Conservation (phyloP, 2,797 vertebrate genomes). For the Picus viridis region DNA sequence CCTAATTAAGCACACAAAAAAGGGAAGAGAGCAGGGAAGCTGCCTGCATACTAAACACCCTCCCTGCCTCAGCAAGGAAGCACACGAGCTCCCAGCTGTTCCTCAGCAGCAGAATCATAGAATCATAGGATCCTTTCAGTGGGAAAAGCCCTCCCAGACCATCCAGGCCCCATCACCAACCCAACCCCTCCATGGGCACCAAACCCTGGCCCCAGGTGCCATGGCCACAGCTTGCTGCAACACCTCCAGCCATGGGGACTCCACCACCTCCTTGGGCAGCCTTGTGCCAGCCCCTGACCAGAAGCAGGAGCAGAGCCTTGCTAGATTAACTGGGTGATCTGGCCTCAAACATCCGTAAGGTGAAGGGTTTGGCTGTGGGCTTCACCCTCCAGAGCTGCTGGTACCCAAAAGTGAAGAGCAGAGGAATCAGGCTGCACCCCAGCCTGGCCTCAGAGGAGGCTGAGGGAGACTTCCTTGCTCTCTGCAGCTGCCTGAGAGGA, state of each 20-base stretch:
- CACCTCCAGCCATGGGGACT: too few species aligned
- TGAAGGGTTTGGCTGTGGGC: fast-evolving
- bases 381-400: neutral
- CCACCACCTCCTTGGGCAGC: too few species aligned
- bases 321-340: neutral
- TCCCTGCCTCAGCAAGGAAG: fast-evolving
- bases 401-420: neutral
- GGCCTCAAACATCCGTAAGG: fast-evolving
- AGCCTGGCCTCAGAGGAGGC: too few species aligned
- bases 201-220: too few species aligned
- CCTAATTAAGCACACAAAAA: neutral
- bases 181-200: too few species aligned
- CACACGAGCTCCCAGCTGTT: fast-evolving
- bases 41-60: neutral
- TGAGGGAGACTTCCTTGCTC: too few species aligned
- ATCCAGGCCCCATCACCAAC: too few species aligned
- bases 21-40: neutral
- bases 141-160: too few species aligned
- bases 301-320: neutral
- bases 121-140: too few species aligned
- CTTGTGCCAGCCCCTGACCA: neutral
- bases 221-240: too few species aligned
- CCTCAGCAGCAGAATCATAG: too few species aligned
- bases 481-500: neutral
- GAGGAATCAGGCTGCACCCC: fast-evolving